Percentiles rank a stretch among this genome's conserved stretches.
Evolutionary conservation across 2,113 vertebrate genomes (phyloP).

Genomic region (Zosterops lateralis): DNA sequence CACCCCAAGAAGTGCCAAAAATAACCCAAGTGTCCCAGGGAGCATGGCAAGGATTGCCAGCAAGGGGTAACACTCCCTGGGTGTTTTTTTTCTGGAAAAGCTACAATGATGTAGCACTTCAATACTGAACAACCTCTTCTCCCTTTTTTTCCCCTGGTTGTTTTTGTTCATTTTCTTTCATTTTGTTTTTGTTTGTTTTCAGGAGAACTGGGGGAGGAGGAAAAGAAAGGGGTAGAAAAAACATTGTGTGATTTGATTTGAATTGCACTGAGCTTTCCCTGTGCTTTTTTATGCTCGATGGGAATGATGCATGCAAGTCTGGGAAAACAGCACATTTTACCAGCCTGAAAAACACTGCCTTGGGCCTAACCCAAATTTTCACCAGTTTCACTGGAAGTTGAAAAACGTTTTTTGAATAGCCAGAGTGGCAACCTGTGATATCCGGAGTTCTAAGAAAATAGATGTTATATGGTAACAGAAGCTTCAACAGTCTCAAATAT

Average conservation of each 20-base stretch:
- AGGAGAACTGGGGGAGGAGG: not conserved
- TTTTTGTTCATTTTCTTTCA: constrained; percentile 6
- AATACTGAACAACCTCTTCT: not conserved
- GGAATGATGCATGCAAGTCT: not conserved
- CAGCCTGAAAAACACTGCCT: not conserved
- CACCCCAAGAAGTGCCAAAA: not conserved
- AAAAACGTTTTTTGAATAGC: not conserved
- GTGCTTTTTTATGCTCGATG: not conserved
- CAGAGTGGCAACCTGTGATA: not conserved
- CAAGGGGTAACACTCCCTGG: not conserved
- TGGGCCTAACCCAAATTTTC: not conserved
- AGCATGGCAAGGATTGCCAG: not conserved
- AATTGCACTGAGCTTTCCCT: not conserved
- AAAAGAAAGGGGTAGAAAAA: constrained; percentile 16
- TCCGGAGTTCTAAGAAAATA: not conserved
- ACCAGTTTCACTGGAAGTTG: not conserved
- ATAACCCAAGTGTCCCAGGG: accelerated
- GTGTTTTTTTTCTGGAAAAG: not conserved
- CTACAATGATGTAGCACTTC: not conserved
- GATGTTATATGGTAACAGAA: not conserved
- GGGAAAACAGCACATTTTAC: not conserved
- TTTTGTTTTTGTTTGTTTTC: constrained; percentile 54
- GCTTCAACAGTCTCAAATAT: not conserved
- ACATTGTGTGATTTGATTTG: constrained; percentile 12
- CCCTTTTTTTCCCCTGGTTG: not conserved